Evolutionary conservation across 2,888 invertebrate genomes (phyloP), one percentile per base, ranked within the genome.

Genomic region (Cheilosia variabilis): DNA sequence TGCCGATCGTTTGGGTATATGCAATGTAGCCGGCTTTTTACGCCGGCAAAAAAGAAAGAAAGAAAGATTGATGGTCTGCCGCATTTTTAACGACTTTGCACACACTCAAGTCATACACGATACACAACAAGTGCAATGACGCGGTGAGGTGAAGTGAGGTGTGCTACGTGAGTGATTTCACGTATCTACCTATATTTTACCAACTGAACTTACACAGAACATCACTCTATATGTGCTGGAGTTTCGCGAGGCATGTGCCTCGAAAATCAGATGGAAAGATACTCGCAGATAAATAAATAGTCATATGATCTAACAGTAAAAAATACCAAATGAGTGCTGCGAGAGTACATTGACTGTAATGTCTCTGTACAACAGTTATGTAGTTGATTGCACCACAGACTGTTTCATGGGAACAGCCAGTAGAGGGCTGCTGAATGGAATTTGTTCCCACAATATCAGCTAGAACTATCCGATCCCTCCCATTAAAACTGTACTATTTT

Each of bases 221-320:
- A 37, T 37, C 13, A 37, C 2, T 31, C 31, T 31, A 31, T 68
- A 7, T 31, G 41, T 22, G 17, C 24, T 60, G 3, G 13, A 22
- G 13, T 66, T 17, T 31, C n/a, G 13, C 37, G 1, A 37, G 13
- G 19, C n/a, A 10, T 76, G 43, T 45, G 47, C 66, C 53, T 41
- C 5, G 47, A 47, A 63, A 62, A 73, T 65, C 50, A 58, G 60
- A 45, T 76, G 66, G 43, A 52, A 57, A 76, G 60, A 27, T 58
- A 58, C 27, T 47, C 34, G 52, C 58, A 58, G 31, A 27, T 9
- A 22, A 43, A 41, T 27, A 47, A 15, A 24, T 15, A 31, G 82
- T 83, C 82, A 83, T 83, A 73, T 83, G 82, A 83, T 83, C 34
- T 41, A 34, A 58, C 5, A 57, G 22, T n/a, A 43, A 17, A 50